Conservation (phyloP, 2,113 vertebrate genomes). For the Pachypanchax playfairii region DNA sequence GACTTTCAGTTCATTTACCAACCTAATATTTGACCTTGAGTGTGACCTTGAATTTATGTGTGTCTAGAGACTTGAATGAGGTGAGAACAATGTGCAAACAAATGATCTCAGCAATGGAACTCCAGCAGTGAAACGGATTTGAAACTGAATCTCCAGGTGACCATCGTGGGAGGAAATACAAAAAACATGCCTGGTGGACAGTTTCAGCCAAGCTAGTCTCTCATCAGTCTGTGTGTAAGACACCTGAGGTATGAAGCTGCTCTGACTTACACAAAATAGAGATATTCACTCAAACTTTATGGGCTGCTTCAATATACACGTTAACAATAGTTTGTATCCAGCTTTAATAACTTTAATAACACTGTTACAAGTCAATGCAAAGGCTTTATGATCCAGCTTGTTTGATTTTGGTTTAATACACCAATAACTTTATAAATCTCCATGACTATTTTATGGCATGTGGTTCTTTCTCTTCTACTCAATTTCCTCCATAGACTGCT, state of each 20-base stretch:
- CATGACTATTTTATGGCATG: conserved; percentile 10
- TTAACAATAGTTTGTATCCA: not conserved
- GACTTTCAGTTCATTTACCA: too few species aligned
- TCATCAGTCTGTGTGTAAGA: conserved; percentile 17
- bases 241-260: conserved; percentile 29
- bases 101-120: conserved; percentile 29
- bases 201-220: conserved; percentile 16
- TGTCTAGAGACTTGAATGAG: conserved; percentile 7
- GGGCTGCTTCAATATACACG: conserved; percentile 25
- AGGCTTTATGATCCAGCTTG: not conserved
- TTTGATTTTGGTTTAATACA: not conserved
- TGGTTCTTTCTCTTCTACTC: conserved; percentile 18
- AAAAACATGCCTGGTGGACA: conserved; percentile 38
- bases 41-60: conserved; percentile 18
- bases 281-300: conserved; percentile 7
- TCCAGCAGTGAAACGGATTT: conserved; percentile 3
- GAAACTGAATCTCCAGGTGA: conserved; percentile 27
- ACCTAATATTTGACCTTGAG: conserved; percentile 27
- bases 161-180: conserved; percentile 58
- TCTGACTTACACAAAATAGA: conserved; percentile 9
- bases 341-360: not conserved
- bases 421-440: conserved; percentile 26
- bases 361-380: not conserved
- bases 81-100: conserved; percentile 6
- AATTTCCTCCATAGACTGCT: conserved; percentile 59